Percentiles rank a stretch among this genome's conserved stretches.
Evolutionary conservation across 2,797 vertebrate species (phyloP).

Genomic region (Todus mexicanus): DNA sequence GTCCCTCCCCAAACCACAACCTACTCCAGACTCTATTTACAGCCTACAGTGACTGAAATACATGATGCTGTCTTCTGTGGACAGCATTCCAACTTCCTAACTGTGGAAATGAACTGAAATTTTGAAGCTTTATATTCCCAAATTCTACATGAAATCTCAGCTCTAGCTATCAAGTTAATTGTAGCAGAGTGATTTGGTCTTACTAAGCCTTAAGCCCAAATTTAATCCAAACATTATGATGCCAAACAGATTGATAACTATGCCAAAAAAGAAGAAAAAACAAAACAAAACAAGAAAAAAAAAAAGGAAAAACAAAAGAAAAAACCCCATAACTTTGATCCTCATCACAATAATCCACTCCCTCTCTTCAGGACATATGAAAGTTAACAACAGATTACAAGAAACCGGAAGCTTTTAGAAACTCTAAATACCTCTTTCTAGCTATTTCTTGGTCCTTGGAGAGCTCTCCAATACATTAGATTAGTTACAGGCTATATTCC

Average conservation of each 20-base stretch:
- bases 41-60: background rate
- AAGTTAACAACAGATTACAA: background rate
- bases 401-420: background rate
- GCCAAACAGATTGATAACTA: background rate
- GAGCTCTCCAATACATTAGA: background rate
- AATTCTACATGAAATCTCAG: background rate
- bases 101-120: background rate
- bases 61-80: background rate
- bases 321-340: background rate
- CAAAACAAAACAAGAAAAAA: background rate
- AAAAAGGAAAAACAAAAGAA: accelerated
- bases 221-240: background rate
- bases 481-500: background rate
- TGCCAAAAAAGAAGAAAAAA: too few relatives aligned
- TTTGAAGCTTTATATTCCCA: background rate
- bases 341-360: background rate
- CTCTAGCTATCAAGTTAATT: background rate
- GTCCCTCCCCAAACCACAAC: background rate
- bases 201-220: background rate
- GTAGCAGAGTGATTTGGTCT: background rate
- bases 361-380: background rate
- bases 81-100: background rate
- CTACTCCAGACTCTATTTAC: background rate
- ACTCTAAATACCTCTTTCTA: background rate
- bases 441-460: background rate